phyloP scores from a whole-genome alignment of 2,113 vertebrate species.

The Psilopsiagon aymara region DNA sequence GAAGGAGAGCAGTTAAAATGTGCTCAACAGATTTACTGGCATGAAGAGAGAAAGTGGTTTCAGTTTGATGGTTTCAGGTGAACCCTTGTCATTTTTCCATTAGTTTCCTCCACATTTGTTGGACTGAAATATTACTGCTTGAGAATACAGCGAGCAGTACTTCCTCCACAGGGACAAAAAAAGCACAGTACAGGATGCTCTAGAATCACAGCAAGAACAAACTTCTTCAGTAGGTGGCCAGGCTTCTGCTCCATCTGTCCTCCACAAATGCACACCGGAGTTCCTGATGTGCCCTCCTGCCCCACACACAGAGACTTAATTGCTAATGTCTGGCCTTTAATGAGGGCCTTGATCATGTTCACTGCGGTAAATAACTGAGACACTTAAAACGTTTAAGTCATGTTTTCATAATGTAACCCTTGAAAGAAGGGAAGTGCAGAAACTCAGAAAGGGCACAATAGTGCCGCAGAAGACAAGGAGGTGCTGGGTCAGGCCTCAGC shows the following conservation, averaged over 20 bases:
- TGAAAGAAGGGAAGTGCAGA: background rate
- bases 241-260: background rate
- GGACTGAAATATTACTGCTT: background rate
- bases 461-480: background rate
- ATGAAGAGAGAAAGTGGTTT: background rate
- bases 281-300: background rate
- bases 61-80: background rate
- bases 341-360: constrained; percentile 33
- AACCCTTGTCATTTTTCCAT: background rate
- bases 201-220: background rate
- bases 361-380: background rate
- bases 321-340: constrained; percentile 37
- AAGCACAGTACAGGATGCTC: background rate
- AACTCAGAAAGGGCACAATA: background rate
- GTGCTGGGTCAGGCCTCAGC: background rate
- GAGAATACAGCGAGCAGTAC: background rate
- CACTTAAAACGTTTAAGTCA: background rate
- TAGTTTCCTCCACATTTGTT: background rate
- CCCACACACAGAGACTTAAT: background rate
- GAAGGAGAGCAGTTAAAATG: background rate
- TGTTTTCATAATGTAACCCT: background rate
- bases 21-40: background rate
- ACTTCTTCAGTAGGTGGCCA: background rate
- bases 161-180: background rate
- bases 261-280: background rate